Percentiles rank a stretch among this genome's conserved stretches.
Evolutionary conservation across 2,113 vertebrate species (phyloP).

Genomic region (Sitta europaea): DNA sequence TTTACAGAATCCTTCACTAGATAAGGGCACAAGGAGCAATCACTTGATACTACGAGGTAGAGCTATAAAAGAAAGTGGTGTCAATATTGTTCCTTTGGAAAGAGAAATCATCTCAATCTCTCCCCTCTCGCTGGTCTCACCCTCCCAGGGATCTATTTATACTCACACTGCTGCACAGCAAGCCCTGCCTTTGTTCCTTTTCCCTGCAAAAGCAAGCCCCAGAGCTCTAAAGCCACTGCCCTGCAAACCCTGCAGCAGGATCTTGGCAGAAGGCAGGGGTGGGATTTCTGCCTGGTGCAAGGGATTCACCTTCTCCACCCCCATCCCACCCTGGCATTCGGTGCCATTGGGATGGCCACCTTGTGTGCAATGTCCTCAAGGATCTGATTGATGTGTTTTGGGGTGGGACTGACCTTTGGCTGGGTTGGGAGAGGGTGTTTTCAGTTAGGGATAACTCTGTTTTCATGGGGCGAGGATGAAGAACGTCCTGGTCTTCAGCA

Average conservation of each 20-base stretch:
- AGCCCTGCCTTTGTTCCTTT: neutral
- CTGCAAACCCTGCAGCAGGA: neutral
- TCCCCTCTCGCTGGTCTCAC: neutral
- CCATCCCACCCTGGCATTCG: neutral
- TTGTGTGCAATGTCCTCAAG: rapidly evolving
- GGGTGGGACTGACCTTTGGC: neutral
- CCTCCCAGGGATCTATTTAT: slow-evolving; percentile 26
- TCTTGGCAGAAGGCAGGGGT: neutral
- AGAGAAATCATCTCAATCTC: neutral
- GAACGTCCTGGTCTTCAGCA: neutral
- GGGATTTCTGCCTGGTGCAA: neutral
- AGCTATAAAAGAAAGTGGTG: neutral
- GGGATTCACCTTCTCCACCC: neutral
- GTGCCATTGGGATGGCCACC: neutral
- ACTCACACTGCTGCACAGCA: neutral
- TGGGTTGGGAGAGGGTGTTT: neutral
- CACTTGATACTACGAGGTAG: neutral
- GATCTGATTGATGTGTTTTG: neutral
- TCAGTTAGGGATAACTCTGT: neutral
- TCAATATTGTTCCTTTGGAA: neutral
- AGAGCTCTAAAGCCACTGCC: neutral
- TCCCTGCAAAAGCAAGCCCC: neutral
- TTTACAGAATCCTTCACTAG: neutral
- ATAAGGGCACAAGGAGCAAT: slow-evolving; percentile 10
- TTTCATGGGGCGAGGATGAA: neutral